Evolutionary conservation across 2,113 vertebrate species (phyloP), one percentile per base, ranked within the genome.

Genomic region (Myanophis thanlyinensis): DNA sequence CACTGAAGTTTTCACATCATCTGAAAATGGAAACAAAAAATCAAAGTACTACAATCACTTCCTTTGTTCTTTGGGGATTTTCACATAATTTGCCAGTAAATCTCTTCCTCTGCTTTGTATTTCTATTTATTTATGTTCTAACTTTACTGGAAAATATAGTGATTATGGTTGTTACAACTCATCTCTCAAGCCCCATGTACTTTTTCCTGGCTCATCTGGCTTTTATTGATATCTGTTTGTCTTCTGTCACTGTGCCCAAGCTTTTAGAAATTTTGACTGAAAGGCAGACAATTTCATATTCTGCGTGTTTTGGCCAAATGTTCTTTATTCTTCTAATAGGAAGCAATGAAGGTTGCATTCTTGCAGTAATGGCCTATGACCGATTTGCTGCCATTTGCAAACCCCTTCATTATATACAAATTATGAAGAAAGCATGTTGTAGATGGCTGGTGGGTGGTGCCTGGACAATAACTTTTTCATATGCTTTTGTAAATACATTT

Each of bases 321-420:
- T 95, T 92, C 40, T 93, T 92, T n/a, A 84, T 95, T 80, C 48
- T 94, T 27, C n/a, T 59, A 3, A 40, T 4, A 54, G 49, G 7
- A 13, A 8, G 23, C 67, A 93, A 91, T 3, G 96, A 96, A 54
- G 90, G 62, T 15, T 93, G 91, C 10, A 90, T 97, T 15, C 67
- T 96, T 13, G 93, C 93, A n/a, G 93, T 80, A 9, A 96, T 96
- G 96, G 91, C 93, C 0, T 93, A 93, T 8, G 94, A 96, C 67
- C 40, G 84, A 15, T 92, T 93, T 7, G 25, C 27, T 18, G 95
- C 90, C 0, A 92, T 96, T 23, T 97, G 93, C 46, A 94, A 91
- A 6, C 93, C 95, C 0, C 44, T 95, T 8, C 53, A 93, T 22
- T 96, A 96, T 44, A 94, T 92, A 6, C 56, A 56, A 4, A 85